Evolutionary conservation across 2,113 vertebrate species (phyloP).

Genomic region (Mus pahari): DNA sequence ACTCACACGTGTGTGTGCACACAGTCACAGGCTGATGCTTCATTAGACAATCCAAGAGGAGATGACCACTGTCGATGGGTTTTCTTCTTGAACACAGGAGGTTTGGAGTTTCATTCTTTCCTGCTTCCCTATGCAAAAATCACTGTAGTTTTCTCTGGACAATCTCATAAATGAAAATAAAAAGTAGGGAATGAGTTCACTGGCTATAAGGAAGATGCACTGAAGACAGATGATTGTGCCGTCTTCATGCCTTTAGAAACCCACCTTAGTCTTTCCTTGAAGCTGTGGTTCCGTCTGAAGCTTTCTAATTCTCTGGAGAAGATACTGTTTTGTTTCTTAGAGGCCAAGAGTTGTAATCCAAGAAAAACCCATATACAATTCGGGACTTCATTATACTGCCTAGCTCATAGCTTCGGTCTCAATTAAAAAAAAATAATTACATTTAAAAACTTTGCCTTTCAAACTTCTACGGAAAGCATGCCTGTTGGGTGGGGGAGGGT

Average conservation of each 20-base stretch:
- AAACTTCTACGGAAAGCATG: constrained; percentile 37
- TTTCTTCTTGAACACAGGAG: constrained; percentile 29
- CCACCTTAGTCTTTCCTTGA: constrained; percentile 30
- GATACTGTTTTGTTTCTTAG: background rate
- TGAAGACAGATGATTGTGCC: constrained; percentile 46
- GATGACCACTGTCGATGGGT: background rate
- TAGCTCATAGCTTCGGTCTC: background rate
- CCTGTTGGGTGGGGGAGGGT: background rate
- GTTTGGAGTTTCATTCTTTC: constrained; percentile 40
- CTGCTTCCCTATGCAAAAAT: constrained; percentile 60
- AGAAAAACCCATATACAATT: background rate
- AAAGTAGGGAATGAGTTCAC: constrained; percentile 31
- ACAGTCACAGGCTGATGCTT: background rate
- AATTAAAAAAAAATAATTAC: constrained; percentile 17
- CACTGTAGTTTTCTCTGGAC: constrained; percentile 60
- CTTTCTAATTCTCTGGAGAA: background rate
- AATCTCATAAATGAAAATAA: constrained; percentile 63
- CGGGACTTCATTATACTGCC: background rate
- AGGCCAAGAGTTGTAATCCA: constrained; percentile 38
- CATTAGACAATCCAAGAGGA: background rate
- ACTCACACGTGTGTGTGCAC: no score
- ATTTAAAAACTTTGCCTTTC: constrained; percentile 32
- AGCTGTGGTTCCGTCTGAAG: constrained; percentile 47
- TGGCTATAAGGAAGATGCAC: constrained; percentile 17
- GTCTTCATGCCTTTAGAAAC: constrained; percentile 8